Base-by-base conservation (phyloP, 1,140 invertebrate genomes). In the Schlechtendalia chinensis region DNA sequence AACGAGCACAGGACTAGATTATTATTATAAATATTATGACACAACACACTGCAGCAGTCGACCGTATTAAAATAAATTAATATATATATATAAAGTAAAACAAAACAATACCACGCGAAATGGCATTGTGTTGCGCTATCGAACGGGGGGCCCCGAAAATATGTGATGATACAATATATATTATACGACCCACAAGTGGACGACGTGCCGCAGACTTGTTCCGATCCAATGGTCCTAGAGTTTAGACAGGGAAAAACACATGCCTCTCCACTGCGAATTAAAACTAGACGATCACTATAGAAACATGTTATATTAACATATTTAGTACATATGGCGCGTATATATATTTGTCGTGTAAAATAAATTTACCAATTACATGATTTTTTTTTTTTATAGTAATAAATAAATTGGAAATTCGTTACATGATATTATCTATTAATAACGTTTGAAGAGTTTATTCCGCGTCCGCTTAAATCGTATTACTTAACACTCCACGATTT, bases 31-130 rank as follows among this genome's bases (percentile, higher is more conserved):
- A 39, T 39, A 39, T 39, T 39, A n/a, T 39, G 3, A 39, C 17
- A 50, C 45, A 17, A 69, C 22, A 16, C 39, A 47, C 47, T 12
- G 11, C 47, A 50, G 8, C 32, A 39, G 32, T 14, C 14, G 47
- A 50, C 47, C 14, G 22, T 27, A 22, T 69, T 69, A 69, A 16
- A 69, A 69, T n/a, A 11, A 69, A 69, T 69, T 67, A 69, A 69
- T 47, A 45, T 39, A 67, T 50, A 12, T 50, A 50, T 32, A 32
- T 63, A 3, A 32, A 24, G n/a, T 58, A 27, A 24, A 24, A 54
- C 19, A 59, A 47, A 67, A 67, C 11, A 67, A 24, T 16, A 50
- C 2, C 22, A 69, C 8, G 50, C 5, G n/a, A 50, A 69, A 69
- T 27, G n/a, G 47, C 14, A 69, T 50, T 50, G 22, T 69, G 67